Percentiles rank a stretch among this genome's conserved stretches.
Evolutionary conservation across 2,797 vertebrate genomes (phyloP).

Genomic region (Erithacus rubecula): DNA sequence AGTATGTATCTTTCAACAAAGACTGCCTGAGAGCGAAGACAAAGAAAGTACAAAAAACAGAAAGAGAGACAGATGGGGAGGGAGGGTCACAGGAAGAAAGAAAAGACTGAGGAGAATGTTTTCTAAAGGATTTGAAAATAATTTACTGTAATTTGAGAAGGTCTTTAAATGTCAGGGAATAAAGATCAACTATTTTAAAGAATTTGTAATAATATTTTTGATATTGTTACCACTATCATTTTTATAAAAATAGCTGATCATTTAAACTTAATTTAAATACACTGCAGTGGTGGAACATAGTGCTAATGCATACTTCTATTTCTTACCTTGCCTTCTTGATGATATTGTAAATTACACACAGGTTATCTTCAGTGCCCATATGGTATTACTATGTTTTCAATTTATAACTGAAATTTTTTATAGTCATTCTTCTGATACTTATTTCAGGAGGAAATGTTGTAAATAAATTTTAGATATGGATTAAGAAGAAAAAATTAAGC

Average conservation of each 20-base stretch:
- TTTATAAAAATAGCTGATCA: neutral
- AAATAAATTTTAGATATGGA: neutral
- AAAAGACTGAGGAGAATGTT: neutral
- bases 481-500: neutral
- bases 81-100: neutral
- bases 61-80: neutral
- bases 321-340: neutral
- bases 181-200: neutral
- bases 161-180: neutral
- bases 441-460: neutral
- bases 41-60: neutral
- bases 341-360: neutral
- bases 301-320: neutral
- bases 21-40: neutral
- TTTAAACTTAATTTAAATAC: neutral
- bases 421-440: neutral
- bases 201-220: neutral
- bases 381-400: neutral
- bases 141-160: neutral
- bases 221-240: neutral
- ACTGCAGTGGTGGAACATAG: neutral
- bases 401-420: neutral
- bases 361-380: neutral
- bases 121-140: neutral
- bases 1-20: conserved; percentile 36